Percentiles rank a stretch among this genome's conserved stretches.
Evolutionary conservation across 1,140 invertebrate genomes (phyloP).

Genomic region (Cherax destructor): DNA sequence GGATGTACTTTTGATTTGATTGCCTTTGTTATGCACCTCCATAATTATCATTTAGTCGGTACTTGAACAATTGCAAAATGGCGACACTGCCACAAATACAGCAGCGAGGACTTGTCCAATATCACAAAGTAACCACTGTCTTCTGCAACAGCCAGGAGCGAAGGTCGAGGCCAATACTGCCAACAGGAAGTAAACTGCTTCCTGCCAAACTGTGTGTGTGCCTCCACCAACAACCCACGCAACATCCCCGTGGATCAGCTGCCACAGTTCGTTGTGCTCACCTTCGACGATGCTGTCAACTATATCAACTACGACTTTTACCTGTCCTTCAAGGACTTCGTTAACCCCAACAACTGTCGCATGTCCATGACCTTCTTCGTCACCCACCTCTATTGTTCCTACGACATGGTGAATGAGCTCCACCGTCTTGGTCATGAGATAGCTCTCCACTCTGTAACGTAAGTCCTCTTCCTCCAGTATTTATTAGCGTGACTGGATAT

Average conservation of each 20-base stretch:
- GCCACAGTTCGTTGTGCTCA: conserved; percentile 97
- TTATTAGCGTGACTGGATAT: too few species aligned
- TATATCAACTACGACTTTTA: conserved; percentile 96
- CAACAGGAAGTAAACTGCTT: conserved; percentile 79
- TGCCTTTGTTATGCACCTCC: too few species aligned
- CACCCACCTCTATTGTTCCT: conserved; percentile 96
- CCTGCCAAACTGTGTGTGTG: conserved; percentile 96
- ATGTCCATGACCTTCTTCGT: conserved; percentile 95
- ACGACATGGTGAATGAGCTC: conserved; percentile 91
- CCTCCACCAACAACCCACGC: conserved; percentile 86
- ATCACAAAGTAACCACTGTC: too few species aligned
- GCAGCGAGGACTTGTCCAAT: too few species aligned
- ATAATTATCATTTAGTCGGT: too few species aligned
- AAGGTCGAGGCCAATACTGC: background rate
- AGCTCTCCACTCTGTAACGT: conserved; percentile 84
- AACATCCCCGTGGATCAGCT: background rate
- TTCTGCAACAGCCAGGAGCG: too few species aligned
- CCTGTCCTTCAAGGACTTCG: conserved; percentile 90
- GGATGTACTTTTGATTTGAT: too few species aligned
- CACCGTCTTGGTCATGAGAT: conserved; percentile 94
- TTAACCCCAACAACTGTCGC: conserved; percentile 93
- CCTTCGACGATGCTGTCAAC: conserved; percentile 96
- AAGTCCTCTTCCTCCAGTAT: background rate
- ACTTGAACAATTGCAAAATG: too few species aligned
- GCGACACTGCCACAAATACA: too few species aligned